Percentiles rank a stretch among this genome's conserved stretches.
phyloP scores from a whole-genome alignment of 2,888 invertebrate species.

The Drosophila robusta region DNA sequence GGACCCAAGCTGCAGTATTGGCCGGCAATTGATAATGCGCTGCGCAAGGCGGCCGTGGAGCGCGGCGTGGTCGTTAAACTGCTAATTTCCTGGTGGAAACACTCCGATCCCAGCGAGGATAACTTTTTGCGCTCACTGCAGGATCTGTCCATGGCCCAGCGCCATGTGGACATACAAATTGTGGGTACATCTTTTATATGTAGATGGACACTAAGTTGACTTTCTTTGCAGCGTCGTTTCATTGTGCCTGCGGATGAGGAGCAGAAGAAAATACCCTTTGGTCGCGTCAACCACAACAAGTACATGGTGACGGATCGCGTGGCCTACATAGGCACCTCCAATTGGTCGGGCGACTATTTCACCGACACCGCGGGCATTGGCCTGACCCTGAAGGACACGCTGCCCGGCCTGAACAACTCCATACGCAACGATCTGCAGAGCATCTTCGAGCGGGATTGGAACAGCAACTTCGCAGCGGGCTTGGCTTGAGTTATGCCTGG shows the following conservation, averaged over 20 bases:
- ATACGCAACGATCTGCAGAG: conserved; percentile 91
- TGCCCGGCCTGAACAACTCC: conserved; percentile 85
- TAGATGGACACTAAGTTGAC: background rate
- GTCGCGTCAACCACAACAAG: conserved; percentile 98
- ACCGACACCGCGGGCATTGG: conserved; percentile 95
- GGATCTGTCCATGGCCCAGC: conserved; percentile 86
- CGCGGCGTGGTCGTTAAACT: conserved; percentile 91
- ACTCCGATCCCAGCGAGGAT: conserved; percentile 91
- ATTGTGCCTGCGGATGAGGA: conserved; percentile 92
- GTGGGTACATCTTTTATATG: conserved; percentile 85
- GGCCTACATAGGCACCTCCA: conserved; percentile 98
- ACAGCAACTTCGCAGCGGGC: conserved; percentile 89
- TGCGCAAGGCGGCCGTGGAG: conserved; percentile 94
- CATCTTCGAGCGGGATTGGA: conserved; percentile 96
- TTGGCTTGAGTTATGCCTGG: conserved; percentile 15
- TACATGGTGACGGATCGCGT: conserved; percentile 99
- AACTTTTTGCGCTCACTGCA: conserved; percentile 92
- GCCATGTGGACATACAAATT: conserved; percentile 90
- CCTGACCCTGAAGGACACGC: conserved; percentile 87
- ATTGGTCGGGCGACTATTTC: conserved; percentile 99
- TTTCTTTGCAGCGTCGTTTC: conserved; percentile 87
- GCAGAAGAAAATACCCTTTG: conserved; percentile 93
- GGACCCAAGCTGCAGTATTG: conserved; percentile 92
- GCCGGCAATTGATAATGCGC: conserved; percentile 96
- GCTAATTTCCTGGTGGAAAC: conserved; percentile 95